These are phyloP conservation scores for Caenorhabditis wallacei DNA, from an alignment of 2,888 invertebrate species.

Conservation along the genomic window DNA sequence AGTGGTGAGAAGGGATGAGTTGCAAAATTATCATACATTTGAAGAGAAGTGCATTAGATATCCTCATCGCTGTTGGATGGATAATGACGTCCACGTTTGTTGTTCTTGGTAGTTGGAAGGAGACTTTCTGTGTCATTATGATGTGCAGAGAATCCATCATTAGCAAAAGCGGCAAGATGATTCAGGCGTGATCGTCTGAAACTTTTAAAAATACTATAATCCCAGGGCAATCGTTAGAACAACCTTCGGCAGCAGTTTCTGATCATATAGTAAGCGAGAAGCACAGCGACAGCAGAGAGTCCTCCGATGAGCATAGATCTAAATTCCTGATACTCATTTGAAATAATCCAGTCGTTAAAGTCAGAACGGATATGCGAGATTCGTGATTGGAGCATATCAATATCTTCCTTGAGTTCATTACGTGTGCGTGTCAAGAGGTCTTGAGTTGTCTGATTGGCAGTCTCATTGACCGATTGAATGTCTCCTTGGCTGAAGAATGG, in stretches of 20 bases:
- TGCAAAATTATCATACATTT: not conserved
- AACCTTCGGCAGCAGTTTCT: constrained; percentile 50
- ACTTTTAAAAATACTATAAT: not conserved
- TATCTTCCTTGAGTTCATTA: constrained; percentile 46
- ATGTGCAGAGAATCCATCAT: constrained; percentile 31
- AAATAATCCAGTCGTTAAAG: constrained; percentile 59
- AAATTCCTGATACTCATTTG: constrained; percentile 46
- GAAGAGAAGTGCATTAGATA: constrained; percentile 26
- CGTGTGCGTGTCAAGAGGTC: constrained; percentile 51
- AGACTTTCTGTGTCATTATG: constrained; percentile 52
- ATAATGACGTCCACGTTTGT: constrained; percentile 35
- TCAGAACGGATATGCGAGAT: constrained; percentile 16
- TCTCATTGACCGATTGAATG: constrained; percentile 3
- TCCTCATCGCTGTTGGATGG: constrained; percentile 62
- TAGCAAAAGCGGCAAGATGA: constrained; percentile 52
- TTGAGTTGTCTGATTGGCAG: constrained; percentile 8
- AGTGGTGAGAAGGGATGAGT: not conserved
- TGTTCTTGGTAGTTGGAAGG: constrained; percentile 38
- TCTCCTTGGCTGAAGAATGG: constrained; percentile 42
- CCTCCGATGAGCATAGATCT: constrained; percentile 55
- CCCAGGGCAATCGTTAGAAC: not conserved
- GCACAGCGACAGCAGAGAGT: constrained; percentile 49
- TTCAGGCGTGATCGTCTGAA: constrained; percentile 54
- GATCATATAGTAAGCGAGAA: constrained; percentile 26
- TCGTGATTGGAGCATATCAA: constrained; percentile 28